These are phyloP conservation scores for Ciconia boyciana DNA, from an alignment of 2,113 vertebrate genomes.

Conservation along the genomic window DNA sequence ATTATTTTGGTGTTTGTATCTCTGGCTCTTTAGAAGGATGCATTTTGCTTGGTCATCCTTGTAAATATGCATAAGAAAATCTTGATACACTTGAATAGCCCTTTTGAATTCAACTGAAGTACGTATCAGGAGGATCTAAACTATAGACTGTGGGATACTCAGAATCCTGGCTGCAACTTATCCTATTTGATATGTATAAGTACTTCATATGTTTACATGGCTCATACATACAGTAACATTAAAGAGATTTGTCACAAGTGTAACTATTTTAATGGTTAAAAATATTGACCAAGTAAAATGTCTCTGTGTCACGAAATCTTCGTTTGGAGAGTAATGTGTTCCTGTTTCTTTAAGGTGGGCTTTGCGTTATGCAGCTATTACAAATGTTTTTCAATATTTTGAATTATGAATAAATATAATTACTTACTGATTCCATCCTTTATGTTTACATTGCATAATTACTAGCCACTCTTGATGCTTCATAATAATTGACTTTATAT, in stretches of 20 bases:
- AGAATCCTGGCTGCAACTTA: neutral
- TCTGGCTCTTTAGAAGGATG: neutral
- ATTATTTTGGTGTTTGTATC: neutral
- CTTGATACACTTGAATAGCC: fast-evolving
- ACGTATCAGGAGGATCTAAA: neutral
- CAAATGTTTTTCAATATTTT: neutral
- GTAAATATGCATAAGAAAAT: neutral
- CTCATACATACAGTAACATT: neutral
- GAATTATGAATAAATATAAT: constrained; percentile 8
- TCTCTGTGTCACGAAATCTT: neutral
- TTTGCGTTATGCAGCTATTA: neutral
- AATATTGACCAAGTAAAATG: neutral
- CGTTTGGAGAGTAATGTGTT: neutral
- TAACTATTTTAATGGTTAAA: neutral
- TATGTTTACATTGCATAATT: constrained; percentile 45
- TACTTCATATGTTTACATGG: neutral
- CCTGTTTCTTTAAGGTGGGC: neutral
- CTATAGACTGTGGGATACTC: neutral
- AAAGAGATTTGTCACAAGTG: neutral
- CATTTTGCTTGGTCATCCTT: neutral
- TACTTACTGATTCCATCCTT: constrained; percentile 46
- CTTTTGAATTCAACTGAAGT: neutral
- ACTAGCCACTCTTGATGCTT: constrained; percentile 33
- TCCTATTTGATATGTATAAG: neutral
- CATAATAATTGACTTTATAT: constrained; percentile 59